phyloP scores from a whole-genome alignment of 2,113 vertebrate species.

The Siniperca knerii region DNA sequence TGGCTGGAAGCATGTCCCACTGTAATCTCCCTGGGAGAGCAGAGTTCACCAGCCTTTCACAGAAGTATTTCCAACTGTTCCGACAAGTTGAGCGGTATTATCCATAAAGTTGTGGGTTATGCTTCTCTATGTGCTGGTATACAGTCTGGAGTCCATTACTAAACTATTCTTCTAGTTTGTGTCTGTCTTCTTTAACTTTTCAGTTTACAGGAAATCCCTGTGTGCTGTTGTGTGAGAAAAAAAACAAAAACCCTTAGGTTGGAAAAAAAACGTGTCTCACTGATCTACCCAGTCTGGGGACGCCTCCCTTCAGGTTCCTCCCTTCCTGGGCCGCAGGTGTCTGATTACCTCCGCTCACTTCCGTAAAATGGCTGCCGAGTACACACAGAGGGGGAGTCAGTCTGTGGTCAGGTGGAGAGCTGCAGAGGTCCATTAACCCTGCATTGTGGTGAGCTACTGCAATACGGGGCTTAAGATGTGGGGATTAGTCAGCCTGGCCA shows the following conservation, averaged over 20 bases:
- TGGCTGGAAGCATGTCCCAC: conserved; percentile 56
- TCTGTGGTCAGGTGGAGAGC: conserved; percentile 62
- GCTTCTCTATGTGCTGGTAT: conserved; percentile 22
- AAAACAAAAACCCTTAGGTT: conserved; percentile 57
- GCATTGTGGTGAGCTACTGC: conserved; percentile 6
- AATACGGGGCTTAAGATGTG: conserved; percentile 33
- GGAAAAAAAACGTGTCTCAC: conserved; percentile 86
- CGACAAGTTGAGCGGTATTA: conserved; percentile 26
- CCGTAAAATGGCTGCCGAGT: conserved; percentile 58
- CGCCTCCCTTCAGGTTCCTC: conserved; percentile 76
- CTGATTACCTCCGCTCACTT: conserved; percentile 86
- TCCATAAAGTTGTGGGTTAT: conserved; percentile 50
- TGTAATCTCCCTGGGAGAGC: conserved; percentile 75
- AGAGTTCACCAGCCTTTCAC: conserved; percentile 67
- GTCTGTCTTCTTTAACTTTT: conserved; percentile 32
- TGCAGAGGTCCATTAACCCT: conserved; percentile 28
- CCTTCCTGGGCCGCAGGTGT: conserved; percentile 87
- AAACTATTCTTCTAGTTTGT: neutral
- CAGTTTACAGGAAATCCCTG: conserved; percentile 46
- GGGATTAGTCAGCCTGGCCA: conserved; percentile 45
- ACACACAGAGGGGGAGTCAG: conserved; percentile 39
- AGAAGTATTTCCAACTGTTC: conserved; percentile 49
- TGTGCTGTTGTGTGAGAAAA: conserved; percentile 51
- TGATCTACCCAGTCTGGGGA: conserved; percentile 76
- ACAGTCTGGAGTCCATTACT: conserved; percentile 43